Conservation (phyloP, 2,888 invertebrate genomes). For the Callyntrura sp. region DNA sequence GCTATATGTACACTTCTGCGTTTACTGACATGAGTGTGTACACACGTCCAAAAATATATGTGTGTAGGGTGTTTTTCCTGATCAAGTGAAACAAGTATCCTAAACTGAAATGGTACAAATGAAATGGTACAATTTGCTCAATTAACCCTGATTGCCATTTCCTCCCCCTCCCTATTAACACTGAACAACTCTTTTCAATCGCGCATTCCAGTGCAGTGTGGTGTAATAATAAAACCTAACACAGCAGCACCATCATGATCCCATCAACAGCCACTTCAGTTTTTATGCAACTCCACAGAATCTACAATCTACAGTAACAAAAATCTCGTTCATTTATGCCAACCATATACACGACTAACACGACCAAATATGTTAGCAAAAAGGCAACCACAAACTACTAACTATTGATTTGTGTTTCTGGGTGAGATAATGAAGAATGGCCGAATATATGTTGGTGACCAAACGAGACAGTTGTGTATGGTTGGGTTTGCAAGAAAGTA, state of each 20-base stretch:
- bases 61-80: not conserved
- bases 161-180: slow-evolving; percentile 74
- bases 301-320: not conserved
- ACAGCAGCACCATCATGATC: slow-evolving; percentile 16
- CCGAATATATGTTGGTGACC: slow-evolving; percentile 4
- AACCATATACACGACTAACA: not conserved
- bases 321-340: not conserved
- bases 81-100: slow-evolving; percentile 32
- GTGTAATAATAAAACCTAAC: slow-evolving; percentile 22
- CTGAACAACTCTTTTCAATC: slow-evolving; percentile 60
- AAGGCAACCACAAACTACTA: slow-evolving; percentile 53
- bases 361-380: not conserved
- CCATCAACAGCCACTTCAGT: not conserved
- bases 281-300: slow-evolving; percentile 36
- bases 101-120: slow-evolving; percentile 61
- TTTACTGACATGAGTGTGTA: not conserved
- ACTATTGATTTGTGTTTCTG: slow-evolving; percentile 26
- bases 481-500: not conserved
- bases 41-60: too few relatives aligned
- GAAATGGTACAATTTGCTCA: slow-evolving; percentile 77
- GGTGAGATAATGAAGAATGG: slow-evolving; percentile 33
- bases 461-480: slow-evolving; percentile 11
- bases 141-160: slow-evolving; percentile 80
- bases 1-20: not conserved
- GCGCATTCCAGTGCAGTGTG: slow-evolving; percentile 32